Evolutionary conservation across 2,888 invertebrate genomes (phyloP).

Genomic region (Lymantria dispar): DNA sequence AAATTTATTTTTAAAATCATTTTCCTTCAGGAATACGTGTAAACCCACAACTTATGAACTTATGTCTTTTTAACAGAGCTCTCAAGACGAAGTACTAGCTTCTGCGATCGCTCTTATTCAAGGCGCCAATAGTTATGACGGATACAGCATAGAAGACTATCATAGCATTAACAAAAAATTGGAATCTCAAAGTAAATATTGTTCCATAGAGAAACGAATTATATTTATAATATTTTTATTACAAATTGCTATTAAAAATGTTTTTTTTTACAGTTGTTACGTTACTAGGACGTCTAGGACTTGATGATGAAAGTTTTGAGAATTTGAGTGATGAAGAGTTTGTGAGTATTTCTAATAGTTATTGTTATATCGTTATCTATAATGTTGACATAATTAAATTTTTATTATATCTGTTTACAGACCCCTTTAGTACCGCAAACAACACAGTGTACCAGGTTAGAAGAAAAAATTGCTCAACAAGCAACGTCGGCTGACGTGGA

Average conservation of each 20-base stretch:
- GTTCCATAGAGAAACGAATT: not conserved
- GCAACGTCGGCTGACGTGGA: not conserved
- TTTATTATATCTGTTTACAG: not conserved
- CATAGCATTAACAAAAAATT: not conserved
- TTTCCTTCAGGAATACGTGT: no score
- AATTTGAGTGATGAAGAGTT: not conserved
- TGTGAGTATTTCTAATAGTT: not conserved
- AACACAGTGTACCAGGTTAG: not conserved
- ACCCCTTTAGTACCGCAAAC: not conserved
- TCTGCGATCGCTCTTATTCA: not conserved
- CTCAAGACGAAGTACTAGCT: not conserved
- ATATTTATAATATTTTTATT: not conserved
- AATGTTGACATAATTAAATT: not conserved
- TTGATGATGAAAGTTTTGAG: not conserved
- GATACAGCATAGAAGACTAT: not conserved
- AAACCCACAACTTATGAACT: not conserved
- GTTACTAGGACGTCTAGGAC: not conserved
- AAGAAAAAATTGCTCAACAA: not conserved
- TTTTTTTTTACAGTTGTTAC: not conserved
- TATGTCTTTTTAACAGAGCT: not conserved
- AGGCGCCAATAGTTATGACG: not conserved
- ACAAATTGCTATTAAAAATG: not conserved
- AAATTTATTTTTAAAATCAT: not conserved
- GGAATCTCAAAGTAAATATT: not conserved
- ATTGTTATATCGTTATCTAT: not conserved